Evolutionary conservation across 2,113 vertebrate species (phyloP), one percentile per base, ranked within the genome.

Genomic region (Laterallus jamaicensis): DNA sequence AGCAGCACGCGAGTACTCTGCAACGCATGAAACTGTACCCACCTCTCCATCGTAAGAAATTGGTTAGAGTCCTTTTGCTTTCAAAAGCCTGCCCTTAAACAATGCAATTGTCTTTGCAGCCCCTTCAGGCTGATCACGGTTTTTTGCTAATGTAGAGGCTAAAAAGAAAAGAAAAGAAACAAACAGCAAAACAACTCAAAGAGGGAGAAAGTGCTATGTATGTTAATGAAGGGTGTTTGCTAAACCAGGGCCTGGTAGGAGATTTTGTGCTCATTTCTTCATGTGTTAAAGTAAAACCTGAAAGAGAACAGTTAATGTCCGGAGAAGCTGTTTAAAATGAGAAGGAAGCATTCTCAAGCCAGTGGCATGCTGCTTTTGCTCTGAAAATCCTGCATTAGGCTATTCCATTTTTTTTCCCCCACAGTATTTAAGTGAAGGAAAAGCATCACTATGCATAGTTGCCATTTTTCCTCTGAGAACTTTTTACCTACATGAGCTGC

Each of bases 1-100:
- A 97, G 94, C 90, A 96, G 91, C 89, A 62, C 94, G 82, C 10
- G 56, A 91, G 76, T 87, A 69, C 69, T 90, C 71, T 75, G 82
- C 94, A 96, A 63, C 92, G 85, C 68, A 67, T 42, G 84, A 92
- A 97, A 79, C 63, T 9, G 6, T 90, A 83, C 94, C 87, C 69
- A 84, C 91, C 49, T 94, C 87, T 86, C 11, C 1, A 40, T 85
- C 24, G 3, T 59, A 71, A 97, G 88, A 95, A 92, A 91, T 94
- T 90, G 75, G 60, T 81, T 90, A 32, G 84, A 84, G 81, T 87
- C 87, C 60, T 96, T 93, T 40, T 68, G 39, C 71, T 86, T 96
- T 82, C 54, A 74, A 81, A 92, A 95, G n/a, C 28, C 47, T 95
- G 60, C 52, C 68, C 44, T 95, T 81, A 96, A 93, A 95, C 56